Percentiles rank a stretch among this genome's conserved stretches.
These are phyloP conservation scores for Morus bassanus DNA, from an alignment of 2,797 vertebrate species.

Conservation along the genomic window DNA sequence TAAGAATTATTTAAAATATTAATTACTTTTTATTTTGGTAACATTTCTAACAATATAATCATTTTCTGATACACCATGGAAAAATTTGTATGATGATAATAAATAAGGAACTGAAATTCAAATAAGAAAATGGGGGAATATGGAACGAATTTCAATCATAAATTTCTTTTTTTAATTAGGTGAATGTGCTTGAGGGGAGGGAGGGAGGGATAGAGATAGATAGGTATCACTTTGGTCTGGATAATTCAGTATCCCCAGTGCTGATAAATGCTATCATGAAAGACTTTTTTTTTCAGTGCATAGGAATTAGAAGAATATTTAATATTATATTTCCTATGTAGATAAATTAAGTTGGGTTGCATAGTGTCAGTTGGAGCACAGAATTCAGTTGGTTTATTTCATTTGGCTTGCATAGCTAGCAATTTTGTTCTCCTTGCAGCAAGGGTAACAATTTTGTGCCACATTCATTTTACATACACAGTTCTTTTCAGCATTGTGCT, in stretches of 20 bases:
- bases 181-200: not conserved
- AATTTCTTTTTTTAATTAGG: not conserved
- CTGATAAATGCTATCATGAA: not conserved
- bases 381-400: not conserved
- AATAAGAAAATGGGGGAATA: not conserved
- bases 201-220: not conserved
- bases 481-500: not conserved
- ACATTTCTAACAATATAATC: not conserved
- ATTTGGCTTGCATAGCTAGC: not conserved
- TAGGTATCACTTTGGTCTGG: not conserved
- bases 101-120: not conserved
- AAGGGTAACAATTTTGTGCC: not conserved
- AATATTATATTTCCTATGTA: not conserved
- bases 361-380: not conserved
- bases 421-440: conserved; percentile 11
- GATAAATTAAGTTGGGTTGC: not conserved
- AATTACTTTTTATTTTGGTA: not conserved
- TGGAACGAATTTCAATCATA: not conserved
- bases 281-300: not conserved
- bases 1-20: not conserved
- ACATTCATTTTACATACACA: not conserved
- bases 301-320: not conserved
- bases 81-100: not conserved
- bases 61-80: not conserved
- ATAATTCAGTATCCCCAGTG: not conserved